phyloP scores from a whole-genome alignment of 1,140 invertebrate species.

The Papilio machaon region DNA sequence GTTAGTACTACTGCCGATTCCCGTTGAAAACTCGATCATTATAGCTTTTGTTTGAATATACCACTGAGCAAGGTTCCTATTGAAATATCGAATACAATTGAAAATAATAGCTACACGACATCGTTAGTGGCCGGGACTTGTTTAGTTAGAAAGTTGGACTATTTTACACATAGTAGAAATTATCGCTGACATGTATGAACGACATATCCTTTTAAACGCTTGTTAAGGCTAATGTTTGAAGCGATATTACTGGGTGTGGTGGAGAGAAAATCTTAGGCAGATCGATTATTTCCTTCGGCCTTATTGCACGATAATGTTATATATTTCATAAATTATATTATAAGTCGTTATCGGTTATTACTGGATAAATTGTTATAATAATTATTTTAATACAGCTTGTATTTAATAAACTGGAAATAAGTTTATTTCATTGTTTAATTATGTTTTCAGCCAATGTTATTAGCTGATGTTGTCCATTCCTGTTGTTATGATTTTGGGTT shows the following conservation, averaged over 20 bases:
- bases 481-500: conserved; percentile 46
- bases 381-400: background rate
- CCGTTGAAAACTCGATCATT: conserved; percentile 26
- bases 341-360: background rate
- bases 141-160: conserved; percentile 56
- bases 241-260: conserved; percentile 41
- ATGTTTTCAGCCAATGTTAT: background rate
- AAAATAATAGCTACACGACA: conserved; percentile 44
- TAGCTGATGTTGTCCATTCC: conserved; percentile 33
- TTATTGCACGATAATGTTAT: background rate
- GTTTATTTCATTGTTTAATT: background rate
- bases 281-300: conserved; percentile 37
- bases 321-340: conserved; percentile 8
- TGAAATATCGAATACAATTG: conserved; percentile 37
- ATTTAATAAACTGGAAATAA: background rate
- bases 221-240: conserved; percentile 50
- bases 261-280: conserved; percentile 46
- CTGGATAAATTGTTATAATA: background rate
- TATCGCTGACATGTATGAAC: conserved; percentile 54
- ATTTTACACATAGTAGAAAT: conserved; percentile 50
- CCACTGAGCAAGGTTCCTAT: conserved; percentile 22
- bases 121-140: conserved; percentile 42
- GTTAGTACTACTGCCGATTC: conserved; percentile 30
- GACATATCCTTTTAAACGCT: conserved; percentile 60
- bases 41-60: conserved; percentile 34